phyloP scores from a whole-genome alignment of 2,797 vertebrate species.

The Sebastes cheni region DNA sequence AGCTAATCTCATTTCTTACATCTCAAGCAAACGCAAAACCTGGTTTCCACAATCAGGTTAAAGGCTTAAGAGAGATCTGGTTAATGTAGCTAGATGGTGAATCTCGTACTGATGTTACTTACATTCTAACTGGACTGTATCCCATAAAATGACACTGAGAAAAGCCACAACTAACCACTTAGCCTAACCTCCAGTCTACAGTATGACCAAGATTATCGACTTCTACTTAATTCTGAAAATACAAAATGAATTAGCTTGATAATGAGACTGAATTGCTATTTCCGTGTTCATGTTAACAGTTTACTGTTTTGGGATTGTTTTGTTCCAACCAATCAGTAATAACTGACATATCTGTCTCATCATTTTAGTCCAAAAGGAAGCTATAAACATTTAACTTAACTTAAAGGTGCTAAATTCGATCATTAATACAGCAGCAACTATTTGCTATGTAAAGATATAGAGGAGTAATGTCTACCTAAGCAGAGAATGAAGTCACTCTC shows the following conservation, averaged over 20 bases:
- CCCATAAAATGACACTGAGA: background rate
- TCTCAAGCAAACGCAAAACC: slow-evolving; percentile 14
- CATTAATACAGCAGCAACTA: no score
- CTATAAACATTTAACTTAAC: no score
- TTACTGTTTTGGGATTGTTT: background rate
- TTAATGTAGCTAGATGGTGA: background rate
- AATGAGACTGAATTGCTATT: background rate
- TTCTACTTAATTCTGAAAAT: background rate
- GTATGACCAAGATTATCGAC: background rate
- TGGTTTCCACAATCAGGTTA: slow-evolving; percentile 1
- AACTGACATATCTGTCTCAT: background rate
- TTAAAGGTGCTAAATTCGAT: no score
- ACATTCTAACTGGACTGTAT: background rate
- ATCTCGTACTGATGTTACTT: background rate
- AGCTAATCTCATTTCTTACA: slow-evolving; percentile 17
- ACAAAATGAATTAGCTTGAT: background rate
- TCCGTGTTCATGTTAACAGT: background rate
- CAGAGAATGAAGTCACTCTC: no score
- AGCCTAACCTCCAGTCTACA: background rate
- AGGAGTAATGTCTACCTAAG: no score
- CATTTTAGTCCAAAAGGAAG: no score
- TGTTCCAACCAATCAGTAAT: background rate
- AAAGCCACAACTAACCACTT: background rate
- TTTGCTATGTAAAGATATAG: no score
- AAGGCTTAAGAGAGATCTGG: background rate